Evolutionary conservation across 2,888 invertebrate species (phyloP), one percentile per base, ranked within the genome.

Genomic region (Brachylomia viminalis): DNA sequence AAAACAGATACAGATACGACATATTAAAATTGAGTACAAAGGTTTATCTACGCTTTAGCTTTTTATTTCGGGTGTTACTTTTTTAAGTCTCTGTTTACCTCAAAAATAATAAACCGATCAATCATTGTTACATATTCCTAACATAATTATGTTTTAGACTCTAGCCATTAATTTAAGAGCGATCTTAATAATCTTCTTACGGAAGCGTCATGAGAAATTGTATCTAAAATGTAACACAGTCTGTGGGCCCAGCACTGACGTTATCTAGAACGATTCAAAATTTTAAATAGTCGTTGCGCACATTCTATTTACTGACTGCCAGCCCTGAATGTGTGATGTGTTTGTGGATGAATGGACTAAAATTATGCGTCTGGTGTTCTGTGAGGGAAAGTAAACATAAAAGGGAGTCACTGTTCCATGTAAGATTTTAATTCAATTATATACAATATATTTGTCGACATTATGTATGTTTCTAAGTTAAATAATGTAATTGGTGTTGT

Each of bases 81-180:
- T 8, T 4, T 38, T 38, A 6, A 7, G 38, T 38, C 38, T 6
- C 38, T 38, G 38, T 5, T 38, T 38, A 38, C 38, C 38, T 38
- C 38, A 8, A 38, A 38, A 38, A 7, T 38, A 38, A 38, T 38
- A 23, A 42, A 27, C 15, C 38, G 49, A 66, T 72, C 30, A n/a
- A 56, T 56, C n/a, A 72, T 7, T 38, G 6, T 1, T 27, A 69
- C 10, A 52, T 69, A 45, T 77, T 77, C 1, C 17, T 30, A 72
- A 30, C 72, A 62, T 64, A n/a, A n/a, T n/a, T n/a, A 56, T 58
- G 80, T 64, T 33, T 59, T 33, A 49, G 56, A 79, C 33, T 38
- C 49, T 6, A 20, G 56, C n/a, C 33, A 59, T 62, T 79, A 77
- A 71, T 79, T 77, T 71, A 8, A 74, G n/a, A 47, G 38, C n/a